Base-by-base conservation (phyloP, 2,888 invertebrate species). In the Xestia c-nigrum region DNA sequence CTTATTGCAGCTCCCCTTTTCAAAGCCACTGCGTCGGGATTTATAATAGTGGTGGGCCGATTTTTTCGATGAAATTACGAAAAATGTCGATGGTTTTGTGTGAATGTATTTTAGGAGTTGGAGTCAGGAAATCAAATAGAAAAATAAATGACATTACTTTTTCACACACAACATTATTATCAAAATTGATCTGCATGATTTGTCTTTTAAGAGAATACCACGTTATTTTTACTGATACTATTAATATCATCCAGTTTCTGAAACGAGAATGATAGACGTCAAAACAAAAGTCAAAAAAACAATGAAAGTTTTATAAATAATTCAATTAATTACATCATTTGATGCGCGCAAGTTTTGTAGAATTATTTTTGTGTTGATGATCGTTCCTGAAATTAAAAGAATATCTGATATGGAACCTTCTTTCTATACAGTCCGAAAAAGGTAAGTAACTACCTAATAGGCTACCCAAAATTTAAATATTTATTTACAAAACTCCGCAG, bases 1-100 rank as follows among this genome's bases (percentile, higher is more conserved):
- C 94, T 94, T 94, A 94, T 93, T 95, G 94, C 95, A 92, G 90
- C 85, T 24, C 64, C 91, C 87, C 84, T 92, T 81, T 94, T 92
- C 89, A 92, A 93, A 94, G 91, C 92, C 90, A 91, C 88, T 93
- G 93, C 94, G 92, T 91, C 90, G 91, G 91, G 88, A 93, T 94
- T 93, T 91, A 76, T 81, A 77, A 71, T 90, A 95, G 95, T 89
- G 95, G 19, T 74, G 86, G n/a, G 69, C 10, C 3, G 6, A 14
- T 24, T 55, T 55, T 72, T 21, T 86, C 78, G 76, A 85, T 77
- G 9, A 31, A 46, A 31, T 66, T 64, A 14, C 1, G n/a, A 72
- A 16, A n/a, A 57, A 57, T 72, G 14, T 80, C 80, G 84, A 79
- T 71, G 57, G 55, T 43, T 67, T 50, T 19, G 9, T n/a, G 46